A percentile compares a stretch with the other conserved stretches of the same genome.
These are phyloP conservation scores for Melitaea athalia DNA, from an alignment of 2,888 invertebrate species.

Conservation along the genomic window DNA sequence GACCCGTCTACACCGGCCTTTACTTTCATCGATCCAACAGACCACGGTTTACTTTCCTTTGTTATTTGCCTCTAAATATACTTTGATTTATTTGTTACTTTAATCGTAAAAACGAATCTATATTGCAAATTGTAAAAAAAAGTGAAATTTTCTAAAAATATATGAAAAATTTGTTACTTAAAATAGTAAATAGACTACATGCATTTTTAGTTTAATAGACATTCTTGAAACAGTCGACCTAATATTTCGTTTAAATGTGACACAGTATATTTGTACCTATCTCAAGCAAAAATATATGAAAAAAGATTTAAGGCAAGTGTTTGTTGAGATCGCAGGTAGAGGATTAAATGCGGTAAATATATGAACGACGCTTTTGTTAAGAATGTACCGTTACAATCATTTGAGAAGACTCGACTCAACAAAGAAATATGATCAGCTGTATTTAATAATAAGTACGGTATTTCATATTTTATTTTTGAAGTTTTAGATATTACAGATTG, in stretches of 20 bases:
- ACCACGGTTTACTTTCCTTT: slow-evolving; percentile 81
- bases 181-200: neutral
- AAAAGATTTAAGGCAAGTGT: slow-evolving; percentile 68
- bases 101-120: slow-evolving; percentile 12
- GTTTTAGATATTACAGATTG: neutral
- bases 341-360: slow-evolving; percentile 45
- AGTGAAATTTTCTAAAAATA: neutral
- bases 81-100: slow-evolving; percentile 46
- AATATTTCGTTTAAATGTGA: slow-evolving; percentile 36
- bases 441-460: slow-evolving; percentile 19
- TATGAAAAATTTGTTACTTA: neutral
- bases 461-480: neutral
- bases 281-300: slow-evolving; percentile 52
- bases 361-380: slow-evolving; percentile 60
- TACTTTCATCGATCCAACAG: slow-evolving; percentile 81
- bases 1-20: slow-evolving; percentile 78
- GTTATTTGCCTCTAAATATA: slow-evolving; percentile 67
- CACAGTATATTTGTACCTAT: slow-evolving; percentile 54
- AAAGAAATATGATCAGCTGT: slow-evolving; percentile 57
- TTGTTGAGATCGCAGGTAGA: slow-evolving; percentile 70
- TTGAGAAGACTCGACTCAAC: slow-evolving; percentile 55
- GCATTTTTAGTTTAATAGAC: neutral
- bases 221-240: neutral
- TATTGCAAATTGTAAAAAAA: neutral
- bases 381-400: slow-evolving; percentile 67